These are phyloP conservation scores for Zootoca vivipara DNA, from an alignment of 2,113 vertebrate species.

Conservation along the genomic window DNA sequence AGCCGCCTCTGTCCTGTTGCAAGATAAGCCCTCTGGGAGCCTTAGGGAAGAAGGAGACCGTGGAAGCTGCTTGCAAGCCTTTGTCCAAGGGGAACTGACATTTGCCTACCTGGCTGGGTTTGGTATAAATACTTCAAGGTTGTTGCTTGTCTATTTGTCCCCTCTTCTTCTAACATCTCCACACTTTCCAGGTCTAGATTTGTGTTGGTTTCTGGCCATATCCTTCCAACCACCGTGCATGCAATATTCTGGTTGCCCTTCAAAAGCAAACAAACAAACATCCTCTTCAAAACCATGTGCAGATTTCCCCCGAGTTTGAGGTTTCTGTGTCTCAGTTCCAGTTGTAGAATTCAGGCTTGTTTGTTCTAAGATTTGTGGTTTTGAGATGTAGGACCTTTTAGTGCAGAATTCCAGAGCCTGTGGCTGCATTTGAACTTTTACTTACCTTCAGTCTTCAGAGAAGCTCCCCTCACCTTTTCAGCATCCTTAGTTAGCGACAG, in stretches of 20 bases:
- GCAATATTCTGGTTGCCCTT: neutral
- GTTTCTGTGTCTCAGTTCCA: neutral
- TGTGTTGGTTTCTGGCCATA: too few species aligned
- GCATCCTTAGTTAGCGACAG: neutral
- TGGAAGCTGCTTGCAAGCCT: neutral
- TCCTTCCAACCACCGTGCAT: neutral
- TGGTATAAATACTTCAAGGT: neutral
- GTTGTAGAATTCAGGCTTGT: neutral
- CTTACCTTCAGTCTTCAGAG: neutral
- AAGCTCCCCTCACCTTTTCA: neutral
- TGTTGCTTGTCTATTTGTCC: neutral
- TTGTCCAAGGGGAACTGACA: neutral
- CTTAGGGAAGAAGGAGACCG: neutral
- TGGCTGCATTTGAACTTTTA: neutral
- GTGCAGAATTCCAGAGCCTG: neutral
- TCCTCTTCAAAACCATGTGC: neutral
- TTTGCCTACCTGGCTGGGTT: neutral
- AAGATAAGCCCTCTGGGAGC: too few species aligned
- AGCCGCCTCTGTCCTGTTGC: too few species aligned
- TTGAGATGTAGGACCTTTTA: neutral
- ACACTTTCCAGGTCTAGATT: neutral
- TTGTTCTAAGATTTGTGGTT: neutral
- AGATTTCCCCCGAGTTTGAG: neutral
- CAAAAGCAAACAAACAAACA: neutral
- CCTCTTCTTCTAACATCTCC: neutral